A percentile compares a stretch with the other conserved stretches of the same genome.
Evolutionary conservation across 2,113 vertebrate species (phyloP).

Genomic region (Oostethus manadensis): DNA sequence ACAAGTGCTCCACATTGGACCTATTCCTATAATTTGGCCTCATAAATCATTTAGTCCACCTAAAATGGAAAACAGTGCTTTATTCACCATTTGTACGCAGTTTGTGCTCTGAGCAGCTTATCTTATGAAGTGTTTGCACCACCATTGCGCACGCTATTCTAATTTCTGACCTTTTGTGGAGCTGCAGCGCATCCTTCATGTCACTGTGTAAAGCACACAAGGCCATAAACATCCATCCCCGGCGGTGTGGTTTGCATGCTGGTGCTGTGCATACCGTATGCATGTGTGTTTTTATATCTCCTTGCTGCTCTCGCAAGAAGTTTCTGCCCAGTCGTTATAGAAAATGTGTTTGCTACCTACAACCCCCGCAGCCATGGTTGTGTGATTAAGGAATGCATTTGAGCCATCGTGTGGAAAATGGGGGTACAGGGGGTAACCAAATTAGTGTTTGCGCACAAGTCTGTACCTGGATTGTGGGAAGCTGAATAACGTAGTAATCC

Average conservation of each 20-base stretch:
- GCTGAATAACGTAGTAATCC: slow-evolving; percentile 5
- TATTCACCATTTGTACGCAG: background rate
- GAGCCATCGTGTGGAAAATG: slow-evolving; percentile 17
- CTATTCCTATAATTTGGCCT: background rate
- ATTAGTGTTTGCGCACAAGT: slow-evolving; percentile 31
- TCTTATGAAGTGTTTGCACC: too few species aligned
- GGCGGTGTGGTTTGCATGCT: background rate
- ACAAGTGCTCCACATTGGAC: background rate
- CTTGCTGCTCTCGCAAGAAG: slow-evolving; percentile 13
- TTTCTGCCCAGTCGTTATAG: slow-evolving; percentile 35
- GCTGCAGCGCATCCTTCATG: slow-evolving; percentile 12
- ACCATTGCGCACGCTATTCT: slow-evolving; percentile 25
- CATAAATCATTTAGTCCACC: background rate
- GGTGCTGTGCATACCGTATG: background rate
- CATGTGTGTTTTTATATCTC: background rate
- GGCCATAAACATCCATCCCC: slow-evolving; percentile 24
- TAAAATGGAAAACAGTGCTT: slow-evolving; percentile 3
- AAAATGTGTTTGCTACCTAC: slow-evolving; percentile 11
- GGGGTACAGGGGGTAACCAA: slow-evolving; percentile 33
- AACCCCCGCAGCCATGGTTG: slow-evolving; percentile 36
- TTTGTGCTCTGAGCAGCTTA: background rate
- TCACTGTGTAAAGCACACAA: slow-evolving; percentile 9
- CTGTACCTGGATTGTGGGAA: slow-evolving; percentile 15
- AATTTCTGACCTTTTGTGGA: slow-evolving; percentile 33
- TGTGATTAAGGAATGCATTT: slow-evolving; percentile 55